A percentile compares a stretch with the other conserved stretches of the same genome.
phyloP scores from a whole-genome alignment of 37 sponge, comb jelly and placozoan genomes.

The Ephydatia muelleri region DNA sequence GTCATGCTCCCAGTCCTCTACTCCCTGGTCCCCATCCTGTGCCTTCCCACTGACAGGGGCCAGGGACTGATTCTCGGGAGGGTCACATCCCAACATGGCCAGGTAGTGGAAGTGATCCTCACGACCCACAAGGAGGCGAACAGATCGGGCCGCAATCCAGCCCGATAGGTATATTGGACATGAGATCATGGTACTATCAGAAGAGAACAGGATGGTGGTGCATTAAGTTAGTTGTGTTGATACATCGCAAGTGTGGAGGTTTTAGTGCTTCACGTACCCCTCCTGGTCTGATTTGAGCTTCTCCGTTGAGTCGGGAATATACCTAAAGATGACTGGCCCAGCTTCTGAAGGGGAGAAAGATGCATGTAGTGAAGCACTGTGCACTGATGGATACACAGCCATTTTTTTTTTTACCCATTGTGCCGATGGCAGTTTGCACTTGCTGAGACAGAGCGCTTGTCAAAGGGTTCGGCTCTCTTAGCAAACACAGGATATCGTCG shows the following conservation, averaged over 20 bases:
- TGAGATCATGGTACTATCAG: background rate
- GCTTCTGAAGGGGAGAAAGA: constrained; percentile 4
- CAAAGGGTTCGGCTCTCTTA: constrained; percentile 70
- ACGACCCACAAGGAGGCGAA: constrained; percentile 70
- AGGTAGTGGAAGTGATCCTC: constrained; percentile 77
- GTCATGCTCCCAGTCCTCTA: background rate
- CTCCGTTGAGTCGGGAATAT: constrained; percentile 17
- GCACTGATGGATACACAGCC: background rate
- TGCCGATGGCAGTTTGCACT: constrained; percentile 24
- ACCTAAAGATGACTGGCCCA: constrained; percentile 36
- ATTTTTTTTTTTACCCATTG: constrained; percentile 23
- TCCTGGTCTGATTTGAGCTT: background rate
- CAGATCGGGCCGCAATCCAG: constrained; percentile 78
- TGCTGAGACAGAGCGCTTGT: constrained; percentile 33
- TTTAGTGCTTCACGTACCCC: background rate
- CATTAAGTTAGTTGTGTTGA: background rate
- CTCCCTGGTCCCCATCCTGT: background rate
- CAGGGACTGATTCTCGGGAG: constrained; percentile 44
- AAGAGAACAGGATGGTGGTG: background rate
- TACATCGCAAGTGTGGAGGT: background rate
- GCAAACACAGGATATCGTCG: constrained; percentile 38
- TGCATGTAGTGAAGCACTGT: background rate
- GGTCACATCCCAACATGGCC: constrained; percentile 72
- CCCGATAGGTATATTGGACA: constrained; percentile 65
- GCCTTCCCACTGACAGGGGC: constrained; percentile 3